These are phyloP conservation scores for Drosophila miranda DNA, from an alignment of 1,140 invertebrate species.

Conservation along the genomic window DNA sequence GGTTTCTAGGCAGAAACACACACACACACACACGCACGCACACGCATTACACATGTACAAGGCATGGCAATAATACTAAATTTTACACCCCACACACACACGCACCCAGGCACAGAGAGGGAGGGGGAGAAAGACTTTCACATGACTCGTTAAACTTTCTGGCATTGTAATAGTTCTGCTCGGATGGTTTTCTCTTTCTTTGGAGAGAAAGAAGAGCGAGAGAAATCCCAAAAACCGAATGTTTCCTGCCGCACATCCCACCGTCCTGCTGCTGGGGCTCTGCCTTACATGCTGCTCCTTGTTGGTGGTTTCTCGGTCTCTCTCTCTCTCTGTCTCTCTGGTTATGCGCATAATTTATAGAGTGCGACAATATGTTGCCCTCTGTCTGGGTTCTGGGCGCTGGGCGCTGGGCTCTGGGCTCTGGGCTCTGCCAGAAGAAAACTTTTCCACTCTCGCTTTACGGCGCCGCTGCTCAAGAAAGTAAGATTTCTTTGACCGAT, in stretches of 20 bases:
- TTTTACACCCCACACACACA: conserved; percentile 33
- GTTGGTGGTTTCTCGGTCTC: conserved; percentile 1
- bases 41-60: conserved; percentile 66
- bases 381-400: conserved; percentile 30
- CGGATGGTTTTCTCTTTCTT: conserved; percentile 67
- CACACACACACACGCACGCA: too few species aligned
- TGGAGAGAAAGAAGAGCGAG: conserved; percentile 10
- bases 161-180: conserved; percentile 78
- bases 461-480: conserved; percentile 36
- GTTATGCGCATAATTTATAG: conserved; percentile 80
- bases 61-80: conserved; percentile 66
- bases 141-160: conserved; percentile 79
- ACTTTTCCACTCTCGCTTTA: conserved; percentile 52
- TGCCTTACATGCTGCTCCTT: conserved; percentile 50
- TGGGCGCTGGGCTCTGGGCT: neutral
- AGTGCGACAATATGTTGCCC: conserved; percentile 77
- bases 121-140: conserved; percentile 37
- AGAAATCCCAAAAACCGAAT: conserved; percentile 28
- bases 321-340: conserved; percentile 32
- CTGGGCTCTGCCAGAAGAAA: conserved; percentile 17
- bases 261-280: too few species aligned
- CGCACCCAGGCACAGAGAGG: neutral
- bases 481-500: conserved; percentile 58
- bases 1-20: conserved; percentile 44
- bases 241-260: neutral